Evolutionary conservation across 2,888 invertebrate species (phyloP), one percentile per base, ranked within the genome.

Genomic region (Campoplex capitator): DNA sequence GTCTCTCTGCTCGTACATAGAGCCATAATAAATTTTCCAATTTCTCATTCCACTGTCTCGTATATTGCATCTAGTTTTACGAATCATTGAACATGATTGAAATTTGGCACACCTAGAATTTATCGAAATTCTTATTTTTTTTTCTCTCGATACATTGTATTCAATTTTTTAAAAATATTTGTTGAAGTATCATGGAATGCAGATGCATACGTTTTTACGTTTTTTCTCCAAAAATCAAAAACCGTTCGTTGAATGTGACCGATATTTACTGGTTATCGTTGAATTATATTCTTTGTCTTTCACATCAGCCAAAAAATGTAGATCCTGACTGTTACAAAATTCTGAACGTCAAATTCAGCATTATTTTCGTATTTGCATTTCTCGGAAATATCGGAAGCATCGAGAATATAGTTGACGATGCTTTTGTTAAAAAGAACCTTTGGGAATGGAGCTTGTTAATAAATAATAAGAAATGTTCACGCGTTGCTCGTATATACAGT

Each of bases 41-140:
- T 82, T 75, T 70, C 58, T 70, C 58, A 73, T 48, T 73, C 62
- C 48, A n/a, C 56, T 48, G 56, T 45, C 71, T 82, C 56, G 42
- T 68, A 58, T 76, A 68, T 75, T 75, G 45, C 42, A 56, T 82
- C 68, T 58, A 23, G 67, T 56, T 82, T 82, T 56, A 68, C 82
- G 82, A 75, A 58, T 75, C 82, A 82, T 8, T 68, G 68, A 82
- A n/a, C 75, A 38, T 62, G 62, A 71, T 58, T 28, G n/a, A 58
- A 71, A 35, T 70, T 79, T 45, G 58, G 48, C n/a, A 18, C 32
- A 38, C 54, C 16, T 42, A 23, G 3, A 9, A 28, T 42, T 62
- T 65, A 38, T 74, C 28, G 28, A 28, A 23, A 35, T 38, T 56
- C 38, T 16, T 23, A 51, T 73, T 73, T 80, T 65, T 18, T 56